Base-by-base conservation (phyloP, 1,140 invertebrate genomes). In the Zophobas atratus region DNA sequence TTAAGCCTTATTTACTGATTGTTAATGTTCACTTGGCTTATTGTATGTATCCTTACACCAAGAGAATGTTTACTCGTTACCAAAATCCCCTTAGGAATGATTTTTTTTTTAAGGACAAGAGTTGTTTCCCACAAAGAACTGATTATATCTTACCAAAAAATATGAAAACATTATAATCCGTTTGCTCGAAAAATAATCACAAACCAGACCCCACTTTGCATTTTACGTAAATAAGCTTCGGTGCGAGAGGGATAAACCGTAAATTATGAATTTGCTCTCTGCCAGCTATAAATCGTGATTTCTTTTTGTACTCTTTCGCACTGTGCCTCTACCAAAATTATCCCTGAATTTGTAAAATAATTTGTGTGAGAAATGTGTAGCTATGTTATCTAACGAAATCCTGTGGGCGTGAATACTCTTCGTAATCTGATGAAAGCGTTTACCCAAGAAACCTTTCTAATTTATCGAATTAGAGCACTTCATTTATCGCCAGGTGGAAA, bases 391-490 rank as follows among this genome's bases (percentile, higher is more conserved):
- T 43, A 43, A 67, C 38, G 41, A 67, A 67, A 67, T 41, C 60
- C 60, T 20, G 49, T 46, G 49, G 60, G 43, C 60, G 60, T 67
- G 39, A 51, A 51, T 51, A 51, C 49, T 51, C 49, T 51, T 20
- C 49, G 3, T 51, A 51, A 51, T 51, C 49, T 51, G 49, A 51
- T 51, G 49, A 67, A 43, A 67, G 36, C 60, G 60, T 67, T 67
- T 67, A 67, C 60, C 60, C 60, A 67, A 67, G 60, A 67, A 67
- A 67, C 60, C 60, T n/a, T 33, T 39, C 38, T 67, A 67, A 67
- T 67, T 67, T 67, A 67, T 67, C 60, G 60, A 67, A 67, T 67
- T 67, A 67, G 60, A 67, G 60, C 60, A 67, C 60, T 67, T 67
- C 60, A 67, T 67, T 67, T 67, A 67, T 67, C 20, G 38, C 60